Conservation (phyloP, 30 jellyfish, hydroid and myxozoan species). For the Rhopilema esculentum region DNA sequence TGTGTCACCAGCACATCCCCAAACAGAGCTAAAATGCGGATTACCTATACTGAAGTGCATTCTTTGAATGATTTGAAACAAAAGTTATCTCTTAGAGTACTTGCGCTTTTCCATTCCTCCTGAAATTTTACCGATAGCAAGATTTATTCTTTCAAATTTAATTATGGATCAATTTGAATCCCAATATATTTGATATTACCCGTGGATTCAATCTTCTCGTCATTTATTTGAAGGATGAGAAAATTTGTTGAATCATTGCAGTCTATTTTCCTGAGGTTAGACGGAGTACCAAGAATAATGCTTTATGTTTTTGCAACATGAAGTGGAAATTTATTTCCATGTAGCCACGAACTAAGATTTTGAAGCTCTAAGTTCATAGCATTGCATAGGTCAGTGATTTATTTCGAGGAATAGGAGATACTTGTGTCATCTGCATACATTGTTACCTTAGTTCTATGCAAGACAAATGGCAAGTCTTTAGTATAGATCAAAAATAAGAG, state of each 20-base stretch:
- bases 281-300: constrained; percentile 10
- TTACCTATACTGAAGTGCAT: not conserved
- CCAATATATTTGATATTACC: constrained; percentile 5
- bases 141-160: constrained; percentile 30
- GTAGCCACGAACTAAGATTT: constrained; percentile 13
- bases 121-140: constrained; percentile 23
- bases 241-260: not conserved
- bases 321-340: constrained; percentile 18
- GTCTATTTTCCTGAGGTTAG: not conserved
- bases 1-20: constrained; percentile 36
- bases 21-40: constrained; percentile 1
- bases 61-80: not conserved
- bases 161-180: constrained; percentile 9
- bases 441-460: constrained; percentile 33
- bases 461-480: constrained; percentile 59
- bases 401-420: constrained; percentile 35
- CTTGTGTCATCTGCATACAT: constrained; percentile 40
- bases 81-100: constrained; percentile 5
- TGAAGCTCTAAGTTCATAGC: constrained; percentile 11
- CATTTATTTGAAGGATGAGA: constrained; percentile 5
- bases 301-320: constrained; percentile 37
- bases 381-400: not conserved
- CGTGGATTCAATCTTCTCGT: not conserved
- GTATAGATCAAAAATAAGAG: constrained; percentile 39
- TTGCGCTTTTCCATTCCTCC: constrained; percentile 5